Base-by-base conservation (phyloP, 2,113 vertebrate species). In the Capreolus pygargus region DNA sequence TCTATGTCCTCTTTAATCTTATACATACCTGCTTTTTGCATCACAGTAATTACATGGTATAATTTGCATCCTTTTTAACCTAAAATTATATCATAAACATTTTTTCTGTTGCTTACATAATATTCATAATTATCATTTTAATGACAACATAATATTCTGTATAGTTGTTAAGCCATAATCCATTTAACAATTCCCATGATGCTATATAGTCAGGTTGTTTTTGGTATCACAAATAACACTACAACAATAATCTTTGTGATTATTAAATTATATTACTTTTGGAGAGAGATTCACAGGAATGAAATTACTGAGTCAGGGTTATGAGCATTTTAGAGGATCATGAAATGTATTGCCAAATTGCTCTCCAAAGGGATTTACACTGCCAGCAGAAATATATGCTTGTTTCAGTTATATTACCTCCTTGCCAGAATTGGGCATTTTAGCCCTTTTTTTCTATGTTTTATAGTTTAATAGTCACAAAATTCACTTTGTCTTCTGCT, bases 251-350 rank as follows among this genome's bases (percentile, higher is more conserved):
- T 91, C 47, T 94, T 67, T 61, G 19, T 64, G 81, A 95, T 97
- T 97, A 95, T 97, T 97, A 88, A 94, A 97, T 94, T 94, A 83
- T 88, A 94, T 97, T 76, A 61, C 76, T 89, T 83, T 95, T 91
- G 91, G 81, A 95, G 47, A 90, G 67, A 90, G 54, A 95, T 47
- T 96, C 57, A 82, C 7, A 76, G 39, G 43, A 94, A 96, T 92
- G 11, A 97, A 97, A 92, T 97, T 90, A 88, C 43, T 61, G 84
- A 95, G 33, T 90, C 88, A 94, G 93, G 47, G 47, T 90, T 96
- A 92, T 88, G 36, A 92, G n/a, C 85, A 60, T 95, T 97, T 97
- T 96, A 94, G 47, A 88, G 67, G 84, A 43, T 97, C 64, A 86
- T 90, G 67, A 96, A 96, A 93, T 61, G 21, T 23, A 52, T 57